Conservation (phyloP, 2,797 vertebrate genomes). For the Scolopax rusticola region DNA sequence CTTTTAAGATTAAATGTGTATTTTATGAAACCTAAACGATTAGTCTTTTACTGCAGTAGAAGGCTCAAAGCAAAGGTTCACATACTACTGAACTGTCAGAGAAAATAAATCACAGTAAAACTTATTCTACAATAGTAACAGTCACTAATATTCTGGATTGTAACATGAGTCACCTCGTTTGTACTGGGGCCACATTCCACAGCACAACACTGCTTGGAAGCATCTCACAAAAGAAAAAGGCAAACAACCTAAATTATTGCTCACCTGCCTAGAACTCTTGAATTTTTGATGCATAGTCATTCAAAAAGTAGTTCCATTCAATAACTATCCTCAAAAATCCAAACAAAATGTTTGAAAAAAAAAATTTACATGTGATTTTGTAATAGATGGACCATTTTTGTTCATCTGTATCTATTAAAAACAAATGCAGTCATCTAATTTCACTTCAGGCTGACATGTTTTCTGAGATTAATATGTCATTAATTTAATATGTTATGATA, state of each 20-base stretch:
- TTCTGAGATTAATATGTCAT: neutral
- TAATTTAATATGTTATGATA: neutral
- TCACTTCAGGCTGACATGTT: neutral
- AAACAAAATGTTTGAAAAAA: neutral
- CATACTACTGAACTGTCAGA: neutral
- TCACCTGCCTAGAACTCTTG: neutral
- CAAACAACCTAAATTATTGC: neutral
- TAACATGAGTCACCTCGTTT: neutral
- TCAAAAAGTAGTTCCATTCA: neutral
- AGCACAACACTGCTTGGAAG: neutral
- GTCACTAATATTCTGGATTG: neutral
- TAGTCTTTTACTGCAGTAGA: neutral
- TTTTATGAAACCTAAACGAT: neutral
- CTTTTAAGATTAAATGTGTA: neutral
- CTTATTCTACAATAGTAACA: neutral
- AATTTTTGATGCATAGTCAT: neutral
- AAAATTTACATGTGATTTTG: neutral
- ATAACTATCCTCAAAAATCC: neutral
- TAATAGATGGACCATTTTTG: neutral
- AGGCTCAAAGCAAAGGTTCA: neutral
- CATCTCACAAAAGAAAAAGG: neutral
- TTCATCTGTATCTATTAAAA: conserved; percentile 27
- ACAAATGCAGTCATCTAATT: conserved; percentile 19
- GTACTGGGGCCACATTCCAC: neutral
- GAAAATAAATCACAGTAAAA: neutral